Evolutionary conservation across 2,888 invertebrate genomes (phyloP), one percentile per base, ranked within the genome.

Genomic region (Drosophila neutralis): DNA sequence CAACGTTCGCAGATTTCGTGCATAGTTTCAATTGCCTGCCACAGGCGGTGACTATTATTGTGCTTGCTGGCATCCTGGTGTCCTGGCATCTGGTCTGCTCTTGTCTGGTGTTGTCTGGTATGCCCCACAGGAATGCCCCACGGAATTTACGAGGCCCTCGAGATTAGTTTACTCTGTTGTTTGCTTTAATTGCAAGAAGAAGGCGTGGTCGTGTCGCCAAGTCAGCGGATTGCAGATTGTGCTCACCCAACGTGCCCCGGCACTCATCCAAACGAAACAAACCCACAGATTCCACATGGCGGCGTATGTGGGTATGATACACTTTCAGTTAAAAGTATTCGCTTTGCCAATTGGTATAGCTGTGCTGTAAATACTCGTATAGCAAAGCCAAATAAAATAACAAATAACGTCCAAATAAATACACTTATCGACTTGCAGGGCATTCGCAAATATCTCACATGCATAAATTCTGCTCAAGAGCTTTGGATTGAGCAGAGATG

Each of bases 141-240:
- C 57, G 80, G 88, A 87, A 89, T 87, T 87, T 87, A 87, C 87
- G 87, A 87, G 87, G 57, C 87, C 78, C 89, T 80, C 75, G 89
- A 89, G 87, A 87, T 87, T 87, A 89, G 87, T 89, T 85, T 86
- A 69, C 73, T 54, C 70, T 83, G 69, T 83, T 80, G 82, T 88
- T 89, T 87, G 87, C 80, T 75, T 87, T 87, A 87, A 87, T 87
- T 87, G 87, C 88, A 80, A 82, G 76, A 59, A 66, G 57, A 51
- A 64, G 85, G 87, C 85, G 89, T 87, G 87, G 73, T 57, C 69
- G 75, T 78, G 83, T 83, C 84, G 89, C 73, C 82, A 89, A 78
- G 81, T 84, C 84, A 88, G 84, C 84, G 80, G 73, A 80, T 80
- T 78, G 59, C 54, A 61, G 75, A 74, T 69, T 67, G 54, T 59